Conservation (phyloP, 64 coral and sea anemone genomes). For the Montipora sp. region DNA sequence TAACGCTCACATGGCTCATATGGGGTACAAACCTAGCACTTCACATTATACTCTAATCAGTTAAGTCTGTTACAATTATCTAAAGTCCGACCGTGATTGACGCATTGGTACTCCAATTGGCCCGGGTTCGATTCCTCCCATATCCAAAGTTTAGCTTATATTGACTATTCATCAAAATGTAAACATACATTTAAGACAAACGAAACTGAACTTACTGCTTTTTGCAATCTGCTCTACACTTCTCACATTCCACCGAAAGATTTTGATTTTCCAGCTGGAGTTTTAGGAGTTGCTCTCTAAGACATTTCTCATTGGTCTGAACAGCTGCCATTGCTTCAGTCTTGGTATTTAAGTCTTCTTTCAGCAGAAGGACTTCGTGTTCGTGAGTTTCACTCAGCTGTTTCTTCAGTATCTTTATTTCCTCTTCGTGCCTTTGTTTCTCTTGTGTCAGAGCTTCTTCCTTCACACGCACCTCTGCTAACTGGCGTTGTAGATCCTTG, state of each 20-base stretch:
- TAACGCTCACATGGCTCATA: too few relatives aligned
- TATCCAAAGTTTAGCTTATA: too few relatives aligned
- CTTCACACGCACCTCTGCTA: not conserved
- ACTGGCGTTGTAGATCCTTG: not conserved
- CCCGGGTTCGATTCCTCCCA: too few relatives aligned
- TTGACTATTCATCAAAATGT: too few relatives aligned
- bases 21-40: too few relatives aligned
- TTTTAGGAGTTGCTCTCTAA: conserved; percentile 5
- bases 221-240: not conserved
- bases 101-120: too few relatives aligned
- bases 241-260: not conserved
- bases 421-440: not conserved
- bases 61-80: too few relatives aligned
- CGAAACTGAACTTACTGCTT: not conserved
- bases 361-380: not conserved
- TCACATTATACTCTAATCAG: too few relatives aligned
- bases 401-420: not conserved
- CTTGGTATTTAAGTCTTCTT: not conserved
- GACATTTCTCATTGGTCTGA: not conserved
- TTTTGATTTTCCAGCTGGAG: conserved; percentile 30
- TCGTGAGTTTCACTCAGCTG: conserved; percentile 32
- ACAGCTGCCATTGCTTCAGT: not conserved
- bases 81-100: too few relatives aligned
- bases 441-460: not conserved
- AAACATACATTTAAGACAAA: too few relatives aligned